phyloP scores from a whole-genome alignment of 2,888 invertebrate species.

The Orthonychiurus folsomi region DNA sequence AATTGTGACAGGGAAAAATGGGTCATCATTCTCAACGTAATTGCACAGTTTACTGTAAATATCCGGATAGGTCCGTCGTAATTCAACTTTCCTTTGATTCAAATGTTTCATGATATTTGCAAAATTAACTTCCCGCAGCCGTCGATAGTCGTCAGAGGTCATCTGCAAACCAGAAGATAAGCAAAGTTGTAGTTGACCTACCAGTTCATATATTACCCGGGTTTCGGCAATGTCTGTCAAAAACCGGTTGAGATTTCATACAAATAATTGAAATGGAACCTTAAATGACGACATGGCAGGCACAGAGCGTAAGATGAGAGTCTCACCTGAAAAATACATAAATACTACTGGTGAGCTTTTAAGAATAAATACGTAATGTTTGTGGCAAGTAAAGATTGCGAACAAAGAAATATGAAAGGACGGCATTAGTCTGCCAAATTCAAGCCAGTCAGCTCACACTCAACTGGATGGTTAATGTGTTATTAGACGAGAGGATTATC shows the following conservation, averaged over 20 bases:
- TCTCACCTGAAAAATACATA: too few species aligned
- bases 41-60: constrained; percentile 70
- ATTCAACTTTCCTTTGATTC: constrained; percentile 65
- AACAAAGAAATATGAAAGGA: too few species aligned
- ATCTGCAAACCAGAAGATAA: constrained; percentile 18
- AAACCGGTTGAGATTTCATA: too few species aligned
- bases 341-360: too few species aligned
- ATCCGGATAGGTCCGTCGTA: constrained; percentile 78
- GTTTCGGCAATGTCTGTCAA: too few species aligned
- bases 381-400: too few species aligned
- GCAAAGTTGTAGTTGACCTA: not conserved
- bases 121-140: constrained; percentile 65
- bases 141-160: constrained; percentile 41
- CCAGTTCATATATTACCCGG: not conserved
- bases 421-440: too few species aligned
- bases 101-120: constrained; percentile 70
- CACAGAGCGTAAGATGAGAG: constrained; percentile 39
- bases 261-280: constrained; percentile 20
- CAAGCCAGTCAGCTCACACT: too few species aligned
- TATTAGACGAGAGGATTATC: too few species aligned
- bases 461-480: too few species aligned
- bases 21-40: constrained; percentile 69
- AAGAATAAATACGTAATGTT: too few species aligned
- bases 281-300: constrained; percentile 35
- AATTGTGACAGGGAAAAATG: constrained; percentile 77